These are phyloP conservation scores for Corydoras sp. DNA, from an alignment of 2,113 vertebrate species.

Conservation along the genomic window DNA sequence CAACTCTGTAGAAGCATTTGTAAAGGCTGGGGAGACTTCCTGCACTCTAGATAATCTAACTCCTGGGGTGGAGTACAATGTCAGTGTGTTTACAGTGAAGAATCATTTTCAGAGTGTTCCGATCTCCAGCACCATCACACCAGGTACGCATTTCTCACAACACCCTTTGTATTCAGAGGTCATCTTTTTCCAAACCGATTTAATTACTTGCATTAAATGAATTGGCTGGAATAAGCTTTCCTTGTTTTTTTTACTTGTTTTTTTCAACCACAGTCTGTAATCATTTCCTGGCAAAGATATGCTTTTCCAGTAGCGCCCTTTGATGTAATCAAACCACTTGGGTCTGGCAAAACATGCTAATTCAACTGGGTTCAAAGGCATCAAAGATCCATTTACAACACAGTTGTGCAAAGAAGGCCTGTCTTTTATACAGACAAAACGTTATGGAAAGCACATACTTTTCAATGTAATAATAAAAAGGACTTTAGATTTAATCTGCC, in stretches of 20 bases:
- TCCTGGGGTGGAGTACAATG: slow-evolving; percentile 90
- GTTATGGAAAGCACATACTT: no score
- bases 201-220: no score
- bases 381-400: no score
- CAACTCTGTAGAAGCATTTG: slow-evolving; percentile 84
- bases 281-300: background rate
- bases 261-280: background rate
- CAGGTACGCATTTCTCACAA: slow-evolving; percentile 66
- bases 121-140: slow-evolving; percentile 77
- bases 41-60: slow-evolving; percentile 86
- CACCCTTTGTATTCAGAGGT: background rate
- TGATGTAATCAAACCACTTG: background rate
- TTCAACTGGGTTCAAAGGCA: background rate
- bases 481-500: no score
- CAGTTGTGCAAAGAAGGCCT: no score
- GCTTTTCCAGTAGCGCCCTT: background rate
- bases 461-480: no score
- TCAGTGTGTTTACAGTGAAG: slow-evolving; percentile 89
- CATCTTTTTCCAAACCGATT: background rate
- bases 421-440: no score
- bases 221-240: background rate
- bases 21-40: slow-evolving; percentile 76
- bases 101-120: slow-evolving; percentile 83
- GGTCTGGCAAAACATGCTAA: background rate
- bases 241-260: background rate